Evolutionary conservation across 2,888 invertebrate genomes (phyloP), one percentile per base, ranked within the genome.

Genomic region (Mamestra brassicae): DNA sequence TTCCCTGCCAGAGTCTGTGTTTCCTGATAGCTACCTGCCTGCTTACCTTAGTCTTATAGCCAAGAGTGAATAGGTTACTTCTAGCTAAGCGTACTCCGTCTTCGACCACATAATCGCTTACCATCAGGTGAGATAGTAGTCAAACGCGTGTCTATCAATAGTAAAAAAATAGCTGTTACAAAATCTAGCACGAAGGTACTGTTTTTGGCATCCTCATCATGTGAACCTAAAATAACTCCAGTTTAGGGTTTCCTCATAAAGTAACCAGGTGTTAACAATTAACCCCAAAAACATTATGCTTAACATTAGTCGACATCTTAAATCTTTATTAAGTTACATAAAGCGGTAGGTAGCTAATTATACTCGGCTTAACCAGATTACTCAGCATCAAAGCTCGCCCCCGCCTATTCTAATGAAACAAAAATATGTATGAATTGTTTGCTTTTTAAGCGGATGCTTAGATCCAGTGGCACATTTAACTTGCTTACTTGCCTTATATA

Each of bases 351-450:
- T 36, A 70, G 54, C n/a, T 76, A 78, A 69, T 78, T 78, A 54
- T 36, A 70, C 69, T 75, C 34, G 34, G 42, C 15, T 69, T 42
- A 61, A 68, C 38, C 55, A 78, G 78, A 78, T 78, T 71, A 76
- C 36, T 52, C 26, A 34, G 36, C 42, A 26, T 15, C 52, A 54
- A 63, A 76, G 34, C 57, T 47, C 57, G 4, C 45, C 47, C 13
- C 26, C 70, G 17, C 38, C 4, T 38, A 38, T 52, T 58, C 1
- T 42, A 72, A 64, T 79, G 45, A 79, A 79, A 72, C 54, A 60
- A 60, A 71, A 72, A 70, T 78, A 70, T 57, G 17, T 62, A 55
- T 36, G 55, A 77, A 77, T 61, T 61, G 47, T 34, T 38, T 38
- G 38, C 38, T 38, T 38, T 38, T 38, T 38, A 38, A 38, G 38